phyloP scores from a whole-genome alignment of 2,797 vertebrate species.

The Bovichtus diacanthus region DNA sequence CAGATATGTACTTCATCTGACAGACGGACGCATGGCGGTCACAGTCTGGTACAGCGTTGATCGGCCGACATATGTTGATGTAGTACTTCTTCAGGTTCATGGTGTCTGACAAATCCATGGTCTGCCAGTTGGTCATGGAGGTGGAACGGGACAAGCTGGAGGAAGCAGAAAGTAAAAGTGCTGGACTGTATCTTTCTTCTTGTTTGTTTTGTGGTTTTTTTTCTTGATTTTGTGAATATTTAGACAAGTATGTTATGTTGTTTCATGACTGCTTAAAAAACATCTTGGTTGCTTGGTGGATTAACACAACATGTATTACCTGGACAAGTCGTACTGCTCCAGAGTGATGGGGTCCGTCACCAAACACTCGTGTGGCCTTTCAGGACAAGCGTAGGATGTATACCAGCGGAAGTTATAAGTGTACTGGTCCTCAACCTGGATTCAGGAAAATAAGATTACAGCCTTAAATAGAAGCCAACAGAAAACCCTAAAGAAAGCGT shows the following conservation, averaged over 20 bases:
- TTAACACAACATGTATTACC: conserved; percentile 77
- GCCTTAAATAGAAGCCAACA: not conserved
- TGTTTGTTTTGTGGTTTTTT: not conserved
- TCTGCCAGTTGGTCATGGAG: conserved; percentile 88
- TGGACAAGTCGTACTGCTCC: conserved; percentile 95
- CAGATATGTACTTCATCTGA: conserved; percentile 84
- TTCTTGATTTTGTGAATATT: not conserved
- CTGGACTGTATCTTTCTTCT: not conserved
- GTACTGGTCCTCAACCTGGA: conserved; percentile 89
- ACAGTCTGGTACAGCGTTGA: conserved; percentile 88
- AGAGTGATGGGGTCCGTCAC: conserved; percentile 89
- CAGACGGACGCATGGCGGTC: conserved; percentile 90
- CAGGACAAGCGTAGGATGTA: conserved; percentile 93
- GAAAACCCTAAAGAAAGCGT: not conserved
- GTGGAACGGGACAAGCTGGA: conserved; percentile 88
- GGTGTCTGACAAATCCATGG: conserved; percentile 81
- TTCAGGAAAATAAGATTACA: conserved; percentile 5
- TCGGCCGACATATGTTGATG: conserved; percentile 93
- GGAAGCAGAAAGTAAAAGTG: not conserved
- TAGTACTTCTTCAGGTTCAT: conserved; percentile 86
- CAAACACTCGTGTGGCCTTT: conserved; percentile 91
- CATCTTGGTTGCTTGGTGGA: not conserved
- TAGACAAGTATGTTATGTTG: not conserved
- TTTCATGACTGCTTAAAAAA: not conserved
- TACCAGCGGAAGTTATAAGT: conserved; percentile 98